These are phyloP conservation scores for Clavelina lepadiformis DNA, from an alignment of 23 tunicate species.

Conservation along the genomic window DNA sequence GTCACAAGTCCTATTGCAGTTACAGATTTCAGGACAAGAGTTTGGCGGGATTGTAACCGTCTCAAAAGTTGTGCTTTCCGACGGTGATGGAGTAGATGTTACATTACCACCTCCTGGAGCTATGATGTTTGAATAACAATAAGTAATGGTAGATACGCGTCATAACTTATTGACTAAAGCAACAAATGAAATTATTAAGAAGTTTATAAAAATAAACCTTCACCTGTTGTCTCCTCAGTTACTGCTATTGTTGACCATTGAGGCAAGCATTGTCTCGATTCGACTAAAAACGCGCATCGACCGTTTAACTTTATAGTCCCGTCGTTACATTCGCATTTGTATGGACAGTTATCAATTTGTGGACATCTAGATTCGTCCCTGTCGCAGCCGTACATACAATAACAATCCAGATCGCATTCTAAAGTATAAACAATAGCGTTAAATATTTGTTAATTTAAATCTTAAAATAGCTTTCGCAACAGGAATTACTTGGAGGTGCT, in stretches of 20 bases:
- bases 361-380: conserved; percentile 81
- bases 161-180: no score
- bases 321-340: conserved; percentile 68
- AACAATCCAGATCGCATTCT: conserved; percentile 84
- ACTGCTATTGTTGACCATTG: conserved; percentile 42
- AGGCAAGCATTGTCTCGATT: conserved; percentile 65
- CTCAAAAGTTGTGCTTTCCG: conserved; percentile 29
- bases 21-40: conserved; percentile 65
- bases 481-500: conserved; percentile 2
- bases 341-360: conserved; percentile 63
- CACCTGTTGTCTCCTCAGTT: conserved; percentile 42
- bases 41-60: conserved; percentile 50
- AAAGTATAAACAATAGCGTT: no score
- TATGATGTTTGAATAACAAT: no score
- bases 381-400: conserved; percentile 88
- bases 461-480: conserved; percentile 58
- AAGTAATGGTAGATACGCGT: no score
- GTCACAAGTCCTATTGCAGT: conserved; percentile 72
- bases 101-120: no score
- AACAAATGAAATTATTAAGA: background rate
- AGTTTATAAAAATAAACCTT: no score
- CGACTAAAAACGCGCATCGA: conserved; percentile 76
- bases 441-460: no score
- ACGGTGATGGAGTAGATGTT: conserved; percentile 13
- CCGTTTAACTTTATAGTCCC: conserved; percentile 62